phyloP scores from a whole-genome alignment of 23 tunicate species.

The Aplidium turbinatum region DNA sequence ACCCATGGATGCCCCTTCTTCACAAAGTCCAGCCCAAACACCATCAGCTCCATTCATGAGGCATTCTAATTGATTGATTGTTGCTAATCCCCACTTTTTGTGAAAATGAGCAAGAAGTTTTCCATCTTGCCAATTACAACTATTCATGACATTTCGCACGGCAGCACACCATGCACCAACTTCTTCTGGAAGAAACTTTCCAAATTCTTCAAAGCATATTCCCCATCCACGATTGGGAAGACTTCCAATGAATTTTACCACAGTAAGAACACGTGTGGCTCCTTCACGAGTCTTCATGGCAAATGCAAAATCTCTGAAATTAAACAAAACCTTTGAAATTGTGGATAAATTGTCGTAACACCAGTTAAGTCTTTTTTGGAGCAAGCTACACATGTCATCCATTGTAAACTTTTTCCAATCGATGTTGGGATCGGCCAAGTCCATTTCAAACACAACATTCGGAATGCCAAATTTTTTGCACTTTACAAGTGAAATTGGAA shows the following conservation, averaged over 20 bases:
- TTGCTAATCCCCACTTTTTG: constrained; percentile 32
- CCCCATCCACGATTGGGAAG: constrained; percentile 33
- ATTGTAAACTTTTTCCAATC: constrained; percentile 34
- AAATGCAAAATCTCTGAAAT: constrained; percentile 28
- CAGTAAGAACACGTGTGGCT: background rate
- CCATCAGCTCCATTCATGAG: constrained; percentile 44
- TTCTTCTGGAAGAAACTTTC: constrained; percentile 29
- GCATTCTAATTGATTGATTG: constrained; percentile 21
- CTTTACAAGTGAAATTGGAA: constrained; percentile 18
- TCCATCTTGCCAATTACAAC: constrained; percentile 29
- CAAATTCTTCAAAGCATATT: constrained; percentile 30
- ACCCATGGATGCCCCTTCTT: constrained; percentile 35
- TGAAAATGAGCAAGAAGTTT: constrained; percentile 23
- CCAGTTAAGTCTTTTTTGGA: constrained; percentile 22
- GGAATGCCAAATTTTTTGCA: constrained; percentile 23
- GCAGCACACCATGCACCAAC: constrained; percentile 40
- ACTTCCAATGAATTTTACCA: constrained; percentile 18
- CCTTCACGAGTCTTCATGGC: constrained; percentile 28
- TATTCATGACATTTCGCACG: constrained; percentile 28
- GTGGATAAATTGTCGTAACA: constrained; percentile 23
- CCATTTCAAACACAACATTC: constrained; percentile 25
- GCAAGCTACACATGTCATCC: constrained; percentile 20
- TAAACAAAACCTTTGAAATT: constrained; percentile 8
- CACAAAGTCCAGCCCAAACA: constrained; percentile 38
- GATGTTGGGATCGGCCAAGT: constrained; percentile 17